phyloP scores from a whole-genome alignment of 2,888 invertebrate species.

The Athalia rosae region DNA sequence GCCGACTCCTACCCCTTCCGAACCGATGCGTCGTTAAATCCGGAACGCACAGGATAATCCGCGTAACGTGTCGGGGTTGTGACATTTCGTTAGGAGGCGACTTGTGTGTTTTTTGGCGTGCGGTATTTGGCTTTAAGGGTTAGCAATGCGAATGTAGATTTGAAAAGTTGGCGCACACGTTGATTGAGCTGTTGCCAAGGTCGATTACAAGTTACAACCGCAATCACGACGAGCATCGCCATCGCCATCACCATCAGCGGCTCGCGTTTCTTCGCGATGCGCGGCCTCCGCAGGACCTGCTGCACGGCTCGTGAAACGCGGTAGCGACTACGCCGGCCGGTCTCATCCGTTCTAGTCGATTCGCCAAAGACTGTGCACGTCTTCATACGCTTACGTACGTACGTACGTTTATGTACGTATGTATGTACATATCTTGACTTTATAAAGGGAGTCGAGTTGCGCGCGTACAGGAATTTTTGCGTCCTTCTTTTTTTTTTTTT shows the following conservation, averaged over 20 bases:
- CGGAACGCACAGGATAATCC: too few relatives aligned
- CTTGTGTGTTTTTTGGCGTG: too few relatives aligned
- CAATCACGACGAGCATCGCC: conserved; percentile 26
- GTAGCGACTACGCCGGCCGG: not conserved
- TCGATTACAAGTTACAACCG: conserved; percentile 44
- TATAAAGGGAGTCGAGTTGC: too few relatives aligned
- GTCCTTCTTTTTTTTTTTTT: too few relatives aligned
- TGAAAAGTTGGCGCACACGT: conserved; percentile 22
- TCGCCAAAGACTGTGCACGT: not conserved
- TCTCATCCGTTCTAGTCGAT: not conserved
- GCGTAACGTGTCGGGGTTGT: too few relatives aligned
- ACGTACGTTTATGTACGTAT: not conserved
- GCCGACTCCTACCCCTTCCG: too few relatives aligned
- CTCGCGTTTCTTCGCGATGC: not conserved
- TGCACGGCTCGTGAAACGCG: not conserved
- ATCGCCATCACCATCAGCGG: conserved; percentile 14
- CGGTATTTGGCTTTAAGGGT: not conserved
- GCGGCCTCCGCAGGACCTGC: too few relatives aligned
- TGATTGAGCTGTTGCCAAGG: conserved; percentile 46
- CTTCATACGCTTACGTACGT: not conserved
- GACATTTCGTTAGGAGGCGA: too few relatives aligned
- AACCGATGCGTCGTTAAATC: too few relatives aligned
- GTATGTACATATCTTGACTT: not conserved
- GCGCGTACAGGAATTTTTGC: too few relatives aligned
- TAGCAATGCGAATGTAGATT: not conserved